These are phyloP conservation scores for Otolemur crassicaudatus DNA, from an alignment of 2,797 vertebrate species.

Conservation along the genomic window DNA sequence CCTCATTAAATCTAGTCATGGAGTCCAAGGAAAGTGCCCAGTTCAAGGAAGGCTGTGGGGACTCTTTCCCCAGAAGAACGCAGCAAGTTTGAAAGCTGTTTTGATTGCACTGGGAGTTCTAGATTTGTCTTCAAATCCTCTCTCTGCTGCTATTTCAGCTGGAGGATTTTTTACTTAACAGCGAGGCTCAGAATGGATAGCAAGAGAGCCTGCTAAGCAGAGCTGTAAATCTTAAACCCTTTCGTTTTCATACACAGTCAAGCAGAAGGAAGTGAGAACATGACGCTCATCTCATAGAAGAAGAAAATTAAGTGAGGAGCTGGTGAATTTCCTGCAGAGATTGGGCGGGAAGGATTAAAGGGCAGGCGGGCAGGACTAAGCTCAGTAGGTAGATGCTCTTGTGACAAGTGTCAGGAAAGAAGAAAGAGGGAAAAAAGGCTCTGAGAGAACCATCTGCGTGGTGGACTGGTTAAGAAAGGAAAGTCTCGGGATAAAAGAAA, in stretches of 20 bases:
- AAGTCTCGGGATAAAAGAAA: constrained; percentile 10
- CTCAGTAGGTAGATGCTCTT: not conserved
- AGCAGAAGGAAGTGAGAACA: constrained; percentile 15
- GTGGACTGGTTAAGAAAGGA: constrained; percentile 18
- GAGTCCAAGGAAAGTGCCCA: not conserved
- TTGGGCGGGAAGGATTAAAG: not conserved
- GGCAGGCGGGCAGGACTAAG: not conserved
- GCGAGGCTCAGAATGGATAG: constrained; percentile 12
- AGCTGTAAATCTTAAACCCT: constrained; percentile 53
- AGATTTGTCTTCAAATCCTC: constrained; percentile 23
- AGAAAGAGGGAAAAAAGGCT: not conserved
- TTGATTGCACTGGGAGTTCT: not conserved
- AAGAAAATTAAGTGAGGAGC: not conserved
- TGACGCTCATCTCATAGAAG: constrained; percentile 23
- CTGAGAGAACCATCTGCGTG: not conserved
- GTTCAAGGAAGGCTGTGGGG: not conserved
- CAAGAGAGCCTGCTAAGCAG: constrained; percentile 22
- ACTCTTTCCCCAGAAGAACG: not conserved
- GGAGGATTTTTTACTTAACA: constrained; percentile 8
- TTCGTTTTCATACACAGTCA: constrained; percentile 32
- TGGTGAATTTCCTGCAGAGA: not conserved
- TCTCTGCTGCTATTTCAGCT: constrained; percentile 52
- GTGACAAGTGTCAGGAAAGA: not conserved
- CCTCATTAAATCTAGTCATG: not conserved
- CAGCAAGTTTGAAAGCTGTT: constrained; percentile 4